Evolutionary conservation across 2,113 vertebrate genomes (phyloP), one percentile per base, ranked within the genome.

Genomic region (Melanostigma gelatinosum): DNA sequence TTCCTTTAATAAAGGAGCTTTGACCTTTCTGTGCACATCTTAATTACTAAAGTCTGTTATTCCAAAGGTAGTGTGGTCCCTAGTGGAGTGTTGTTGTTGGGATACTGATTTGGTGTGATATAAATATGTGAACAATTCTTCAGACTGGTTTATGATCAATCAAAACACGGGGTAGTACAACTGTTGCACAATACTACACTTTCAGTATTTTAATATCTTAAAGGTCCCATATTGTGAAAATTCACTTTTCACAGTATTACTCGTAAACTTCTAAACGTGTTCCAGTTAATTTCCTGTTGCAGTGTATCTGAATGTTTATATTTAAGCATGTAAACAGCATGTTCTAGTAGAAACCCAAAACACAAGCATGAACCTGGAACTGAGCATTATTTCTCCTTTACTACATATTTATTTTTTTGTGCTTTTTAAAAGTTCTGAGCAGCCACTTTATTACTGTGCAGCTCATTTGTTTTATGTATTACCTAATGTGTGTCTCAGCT

Each of bases 1-100:
- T 94, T 94, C 96, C 96, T 95, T 97, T 96, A 95, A 95, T 96
- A 96, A 96, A 93, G 94, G 94, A 95, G 95, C 96, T 96, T 95
- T 97, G 96, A 97, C 95, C 96, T 96, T 96, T 83, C 52, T 77
- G 72, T 86, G 71, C 85, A 65, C 36, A 86, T 50, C 55, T 80
- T 44, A 36, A 58, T 90, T 40, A 65, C 46, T 81, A 48, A 79
- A 64, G 16, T 34, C 15, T 55, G 61, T 62, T 44, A 24, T 63
- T 20, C 1, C 27, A 72, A 77, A 52, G 42, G 3, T 55, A 34
- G 13, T 81, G 22, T 29, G 1, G 63, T 62, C 24, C 0, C 15
- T 42, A 20, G 1, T 63, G 6, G 22, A 24, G 4, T 36, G 24
- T 10, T 24, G 50, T 15, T 55, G 42, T 44, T 57, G n/a, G 8